Percentiles rank a stretch among this genome's conserved stretches.
These are phyloP conservation scores for Micromussa lordhowensis DNA, from an alignment of 92 coral and sea anemone species.

Conservation along the genomic window DNA sequence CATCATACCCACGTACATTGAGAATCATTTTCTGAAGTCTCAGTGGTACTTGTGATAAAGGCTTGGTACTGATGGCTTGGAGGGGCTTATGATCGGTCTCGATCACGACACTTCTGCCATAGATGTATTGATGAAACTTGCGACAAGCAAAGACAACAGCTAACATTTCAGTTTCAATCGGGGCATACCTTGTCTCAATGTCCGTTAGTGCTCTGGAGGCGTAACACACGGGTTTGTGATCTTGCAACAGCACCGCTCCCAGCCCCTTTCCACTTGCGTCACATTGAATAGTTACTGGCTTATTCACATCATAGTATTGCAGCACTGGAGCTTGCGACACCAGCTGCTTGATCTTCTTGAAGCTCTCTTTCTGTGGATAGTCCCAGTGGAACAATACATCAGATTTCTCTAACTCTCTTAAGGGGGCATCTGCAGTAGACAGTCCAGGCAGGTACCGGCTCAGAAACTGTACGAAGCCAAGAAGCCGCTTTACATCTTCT, in stretches of 20 bases:
- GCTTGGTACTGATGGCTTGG: too few species aligned
- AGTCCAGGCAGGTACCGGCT: constrained; percentile 12
- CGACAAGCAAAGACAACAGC: constrained; percentile 22
- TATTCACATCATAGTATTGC: constrained; percentile 24
- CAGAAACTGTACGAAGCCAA: constrained; percentile 12
- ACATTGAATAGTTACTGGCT: constrained; percentile 18
- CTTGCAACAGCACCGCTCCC: constrained; percentile 20
- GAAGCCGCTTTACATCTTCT: constrained; percentile 29
- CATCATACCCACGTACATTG: too few species aligned
- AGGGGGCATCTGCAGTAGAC: constrained; percentile 44
- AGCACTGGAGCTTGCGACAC: constrained; percentile 44
- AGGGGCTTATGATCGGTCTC: too few species aligned
- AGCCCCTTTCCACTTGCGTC: constrained; percentile 24
- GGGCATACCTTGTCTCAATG: constrained; percentile 28
- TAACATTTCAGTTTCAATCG: constrained; percentile 35
- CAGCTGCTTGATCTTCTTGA: neutral
- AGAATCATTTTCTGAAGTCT: too few species aligned
- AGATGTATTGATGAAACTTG: too few species aligned
- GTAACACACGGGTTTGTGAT: constrained; percentile 34
- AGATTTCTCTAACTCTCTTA: constrained; percentile 44
- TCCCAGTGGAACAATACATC: constrained; percentile 47
- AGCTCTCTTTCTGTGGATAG: constrained; percentile 2
- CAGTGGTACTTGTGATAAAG: too few species aligned
- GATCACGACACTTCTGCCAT: too few species aligned
- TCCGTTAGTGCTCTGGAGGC: constrained; percentile 26